Evolutionary conservation across 2,797 vertebrate species (phyloP).

Genomic region (Psittacula derbiana): DNA sequence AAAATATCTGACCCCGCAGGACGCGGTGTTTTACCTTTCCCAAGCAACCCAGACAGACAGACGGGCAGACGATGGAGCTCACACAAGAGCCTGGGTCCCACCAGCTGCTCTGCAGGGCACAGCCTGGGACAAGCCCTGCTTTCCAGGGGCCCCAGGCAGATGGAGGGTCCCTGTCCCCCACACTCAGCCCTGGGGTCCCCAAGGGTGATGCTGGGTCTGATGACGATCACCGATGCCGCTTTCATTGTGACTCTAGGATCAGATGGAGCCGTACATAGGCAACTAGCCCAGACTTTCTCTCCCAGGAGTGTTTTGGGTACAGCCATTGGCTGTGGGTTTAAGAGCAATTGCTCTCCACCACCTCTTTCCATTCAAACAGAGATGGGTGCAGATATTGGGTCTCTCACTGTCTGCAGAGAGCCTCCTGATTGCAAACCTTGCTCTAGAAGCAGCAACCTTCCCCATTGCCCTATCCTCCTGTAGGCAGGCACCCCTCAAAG

Average conservation of each 20-base stretch:
- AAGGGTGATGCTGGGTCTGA: not conserved
- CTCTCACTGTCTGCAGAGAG: not conserved
- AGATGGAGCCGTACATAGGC: accelerated
- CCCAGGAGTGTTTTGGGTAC: not conserved
- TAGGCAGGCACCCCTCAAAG: accelerated
- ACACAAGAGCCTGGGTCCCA: not conserved
- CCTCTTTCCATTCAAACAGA: not conserved
- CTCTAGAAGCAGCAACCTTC: not conserved
- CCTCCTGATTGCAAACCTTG: not conserved
- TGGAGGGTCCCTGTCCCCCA: not conserved
- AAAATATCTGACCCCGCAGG: conserved; percentile 58
- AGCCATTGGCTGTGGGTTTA: accelerated
- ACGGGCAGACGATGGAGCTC: not conserved
- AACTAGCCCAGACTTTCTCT: not conserved
- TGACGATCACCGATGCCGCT: accelerated
- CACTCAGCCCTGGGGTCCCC: accelerated
- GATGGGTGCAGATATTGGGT: not conserved
- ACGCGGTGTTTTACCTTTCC: conserved; percentile 45
- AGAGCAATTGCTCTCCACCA: not conserved
- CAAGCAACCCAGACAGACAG: conserved; percentile 28
- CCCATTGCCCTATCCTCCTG: accelerated
- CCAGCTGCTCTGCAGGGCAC: not conserved
- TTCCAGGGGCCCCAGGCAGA: not conserved
- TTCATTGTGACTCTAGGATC: not conserved
- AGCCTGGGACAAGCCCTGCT: not conserved